Percentiles rank a stretch among this genome's conserved stretches.
Conservation (phyloP, 2,888 invertebrate genomes). For the Chloromyia formosa region DNA sequence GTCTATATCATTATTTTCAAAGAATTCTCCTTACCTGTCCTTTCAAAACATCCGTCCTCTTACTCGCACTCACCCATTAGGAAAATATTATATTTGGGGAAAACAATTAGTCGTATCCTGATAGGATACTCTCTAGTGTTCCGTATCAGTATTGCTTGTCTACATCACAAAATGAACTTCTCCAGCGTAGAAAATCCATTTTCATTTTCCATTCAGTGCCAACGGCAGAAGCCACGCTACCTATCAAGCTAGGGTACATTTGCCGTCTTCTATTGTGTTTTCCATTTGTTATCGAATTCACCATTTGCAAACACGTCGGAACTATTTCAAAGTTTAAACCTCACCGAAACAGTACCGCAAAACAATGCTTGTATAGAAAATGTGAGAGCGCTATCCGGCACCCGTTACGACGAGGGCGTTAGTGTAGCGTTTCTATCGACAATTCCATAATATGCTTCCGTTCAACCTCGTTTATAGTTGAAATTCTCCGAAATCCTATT, state of each 20-base stretch:
- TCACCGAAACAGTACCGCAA: slow-evolving; percentile 33
- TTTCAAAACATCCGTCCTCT: too few relatives aligned
- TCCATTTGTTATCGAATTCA: slow-evolving; percentile 38
- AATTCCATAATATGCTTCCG: slow-evolving; percentile 35
- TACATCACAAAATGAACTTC: not conserved
- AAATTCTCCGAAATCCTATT: slow-evolving; percentile 35
- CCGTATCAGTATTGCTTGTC: not conserved
- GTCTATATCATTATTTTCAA: too few relatives aligned
- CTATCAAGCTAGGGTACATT: too few relatives aligned
- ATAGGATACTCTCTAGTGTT: too few relatives aligned
- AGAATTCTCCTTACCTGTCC: too few relatives aligned
- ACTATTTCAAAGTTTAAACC: slow-evolving; percentile 40
- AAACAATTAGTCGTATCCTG: too few relatives aligned
- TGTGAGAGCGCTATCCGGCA: not conserved
- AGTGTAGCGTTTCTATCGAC: slow-evolving; percentile 12
- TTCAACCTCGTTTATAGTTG: slow-evolving; percentile 30
- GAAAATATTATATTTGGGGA: too few relatives aligned
- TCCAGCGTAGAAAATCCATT: not conserved
- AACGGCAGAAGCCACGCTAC: too few relatives aligned
- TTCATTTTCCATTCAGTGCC: not conserved
- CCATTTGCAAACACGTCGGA: slow-evolving; percentile 42
- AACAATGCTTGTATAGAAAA: slow-evolving; percentile 12
- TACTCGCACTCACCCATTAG: too few relatives aligned
- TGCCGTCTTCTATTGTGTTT: slow-evolving; percentile 11
- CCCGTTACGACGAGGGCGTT: slow-evolving; percentile 1